A percentile compares a stretch with the other conserved stretches of the same genome.
These are phyloP conservation scores for Pelecanoides urinatrix DNA, from an alignment of 2,113 vertebrate genomes.

Conservation along the genomic window DNA sequence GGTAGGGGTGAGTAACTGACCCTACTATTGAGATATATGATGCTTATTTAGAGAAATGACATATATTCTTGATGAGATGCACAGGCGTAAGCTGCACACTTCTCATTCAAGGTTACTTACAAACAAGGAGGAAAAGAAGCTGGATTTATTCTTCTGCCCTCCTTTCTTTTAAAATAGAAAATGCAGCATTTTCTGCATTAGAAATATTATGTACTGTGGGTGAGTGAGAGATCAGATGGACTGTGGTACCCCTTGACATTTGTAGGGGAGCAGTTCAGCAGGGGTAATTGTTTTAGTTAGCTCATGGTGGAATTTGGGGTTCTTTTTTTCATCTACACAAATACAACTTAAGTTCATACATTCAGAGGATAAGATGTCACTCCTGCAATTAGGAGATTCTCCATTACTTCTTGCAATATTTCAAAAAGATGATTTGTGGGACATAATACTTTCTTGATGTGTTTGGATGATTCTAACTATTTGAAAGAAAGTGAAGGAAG, in stretches of 20 bases:
- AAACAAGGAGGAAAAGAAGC: not conserved
- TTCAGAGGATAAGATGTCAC: not conserved
- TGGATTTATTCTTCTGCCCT: not conserved
- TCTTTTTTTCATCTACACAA: not conserved
- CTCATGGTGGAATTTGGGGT: not conserved
- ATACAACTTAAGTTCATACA: not conserved
- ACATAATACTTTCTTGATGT: not conserved
- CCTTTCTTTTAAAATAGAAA: not conserved
- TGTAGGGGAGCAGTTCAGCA: not conserved
- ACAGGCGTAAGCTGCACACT: not conserved
- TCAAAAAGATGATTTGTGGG: not conserved
- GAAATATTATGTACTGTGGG: not conserved
- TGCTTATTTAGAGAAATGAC: slow-evolving; percentile 53
- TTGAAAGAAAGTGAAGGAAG: not conserved
- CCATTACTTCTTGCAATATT: not conserved
- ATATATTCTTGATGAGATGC: slow-evolving; percentile 27
- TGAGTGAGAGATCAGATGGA: not conserved
- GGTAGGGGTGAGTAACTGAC: slow-evolving; percentile 1
- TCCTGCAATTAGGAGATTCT: not conserved
- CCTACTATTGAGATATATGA: slow-evolving; percentile 57
- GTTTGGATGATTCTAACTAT: not conserved
- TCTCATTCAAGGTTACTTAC: slow-evolving; percentile 46
- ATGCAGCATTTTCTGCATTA: not conserved
- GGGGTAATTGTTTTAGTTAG: not conserved
- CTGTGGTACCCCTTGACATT: not conserved